phyloP scores from a whole-genome alignment of 2,888 invertebrate genomes.

The Hyposoter dolosus region DNA sequence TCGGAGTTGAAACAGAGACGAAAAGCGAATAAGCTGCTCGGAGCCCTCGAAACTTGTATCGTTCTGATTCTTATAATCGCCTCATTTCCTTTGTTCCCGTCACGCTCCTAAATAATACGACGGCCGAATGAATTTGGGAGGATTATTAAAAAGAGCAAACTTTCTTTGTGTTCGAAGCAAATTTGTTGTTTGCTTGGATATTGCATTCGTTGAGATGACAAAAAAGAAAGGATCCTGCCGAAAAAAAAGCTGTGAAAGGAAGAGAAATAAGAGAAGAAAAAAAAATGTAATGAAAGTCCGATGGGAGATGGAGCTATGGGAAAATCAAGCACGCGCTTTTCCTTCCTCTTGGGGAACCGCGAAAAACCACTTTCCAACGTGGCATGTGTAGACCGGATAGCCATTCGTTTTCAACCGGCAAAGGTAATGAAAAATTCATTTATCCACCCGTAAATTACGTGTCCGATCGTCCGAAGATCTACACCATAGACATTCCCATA shows the following conservation, averaged over 20 bases:
- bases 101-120: constrained; percentile 33
- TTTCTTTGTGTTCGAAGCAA: background rate
- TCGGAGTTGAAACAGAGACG: background rate
- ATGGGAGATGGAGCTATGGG: constrained; percentile 39
- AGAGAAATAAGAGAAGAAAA: background rate
- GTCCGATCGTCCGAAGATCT: constrained; percentile 49
- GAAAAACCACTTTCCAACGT: constrained; percentile 37
- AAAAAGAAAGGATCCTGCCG: background rate
- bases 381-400: constrained; percentile 25
- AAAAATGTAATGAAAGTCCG: constrained; percentile 43
- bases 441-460: constrained; percentile 66
- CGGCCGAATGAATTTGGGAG: background rate
- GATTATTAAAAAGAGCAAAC: constrained; percentile 5
- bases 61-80: background rate
- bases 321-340: constrained; percentile 16
- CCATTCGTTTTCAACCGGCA: constrained; percentile 56
- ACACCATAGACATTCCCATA: background rate
- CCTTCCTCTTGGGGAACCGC: background rate
- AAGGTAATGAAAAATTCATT: constrained; percentile 69
- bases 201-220: background rate
- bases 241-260: background rate
- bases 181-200: constrained; percentile 29
- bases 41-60: background rate
- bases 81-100: background rate
- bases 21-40: background rate